Conservation (phyloP, 2,113 vertebrate species). For the Talpa occidentalis region DNA sequence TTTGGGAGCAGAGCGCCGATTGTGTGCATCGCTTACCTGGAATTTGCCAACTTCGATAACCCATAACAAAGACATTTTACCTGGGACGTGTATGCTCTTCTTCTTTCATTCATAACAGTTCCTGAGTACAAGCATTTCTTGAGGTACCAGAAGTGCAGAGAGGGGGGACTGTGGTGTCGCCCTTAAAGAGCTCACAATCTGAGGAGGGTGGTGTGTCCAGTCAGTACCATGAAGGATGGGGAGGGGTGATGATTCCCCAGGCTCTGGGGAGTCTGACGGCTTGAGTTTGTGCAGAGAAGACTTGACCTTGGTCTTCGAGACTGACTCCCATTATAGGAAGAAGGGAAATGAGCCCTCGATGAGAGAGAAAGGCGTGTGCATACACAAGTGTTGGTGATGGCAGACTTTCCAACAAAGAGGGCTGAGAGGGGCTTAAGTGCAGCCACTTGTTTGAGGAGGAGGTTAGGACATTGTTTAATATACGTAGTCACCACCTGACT, state of each 20-base stretch:
- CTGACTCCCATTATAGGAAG: neutral
- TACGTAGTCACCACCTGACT: neutral
- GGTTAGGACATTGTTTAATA: neutral
- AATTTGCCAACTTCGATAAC: neutral
- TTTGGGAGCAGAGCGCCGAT: neutral
- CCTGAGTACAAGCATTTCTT: constrained; percentile 40
- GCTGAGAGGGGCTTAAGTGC: neutral
- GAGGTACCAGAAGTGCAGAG: neutral
- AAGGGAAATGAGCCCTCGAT: neutral
- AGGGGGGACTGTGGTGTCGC: neutral
- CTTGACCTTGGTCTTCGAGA: constrained; percentile 37
- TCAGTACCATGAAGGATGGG: neutral
- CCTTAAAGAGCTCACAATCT: neutral
- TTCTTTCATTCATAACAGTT: neutral
- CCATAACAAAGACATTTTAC: neutral
- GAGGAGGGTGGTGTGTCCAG: neutral
- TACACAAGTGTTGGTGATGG: neutral
- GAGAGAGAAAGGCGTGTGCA: neutral
- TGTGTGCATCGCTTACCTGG: neutral
- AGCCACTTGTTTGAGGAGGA: neutral
- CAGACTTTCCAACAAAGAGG: neutral
- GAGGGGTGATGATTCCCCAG: neutral
- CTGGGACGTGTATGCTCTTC: neutral
- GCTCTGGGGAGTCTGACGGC: neutral
- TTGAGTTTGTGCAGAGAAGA: neutral